A percentile compares a stretch with the other conserved stretches of the same genome.
These are phyloP conservation scores for Peromyscus eremicus DNA, from an alignment of 2,797 vertebrate genomes.

Conservation along the genomic window DNA sequence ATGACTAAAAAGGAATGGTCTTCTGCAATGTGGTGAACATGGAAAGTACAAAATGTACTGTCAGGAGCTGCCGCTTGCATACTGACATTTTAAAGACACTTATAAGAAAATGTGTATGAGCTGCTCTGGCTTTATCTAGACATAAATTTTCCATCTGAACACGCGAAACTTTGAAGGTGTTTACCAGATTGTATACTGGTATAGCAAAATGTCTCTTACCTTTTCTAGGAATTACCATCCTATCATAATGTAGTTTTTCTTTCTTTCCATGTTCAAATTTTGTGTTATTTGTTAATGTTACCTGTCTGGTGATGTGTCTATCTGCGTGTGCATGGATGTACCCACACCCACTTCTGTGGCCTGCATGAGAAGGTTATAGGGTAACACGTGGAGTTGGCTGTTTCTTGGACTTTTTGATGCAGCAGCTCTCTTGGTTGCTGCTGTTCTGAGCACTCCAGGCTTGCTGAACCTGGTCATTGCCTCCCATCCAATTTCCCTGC, in stretches of 20 bases:
- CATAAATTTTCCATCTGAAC: neutral
- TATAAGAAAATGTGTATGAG: constrained; percentile 21
- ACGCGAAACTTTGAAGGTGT: neutral
- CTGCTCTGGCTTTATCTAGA: constrained; percentile 14
- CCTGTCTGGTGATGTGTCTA: neutral
- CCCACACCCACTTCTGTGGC: too few species aligned
- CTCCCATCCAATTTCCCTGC: neutral
- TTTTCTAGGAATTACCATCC: constrained; percentile 29
- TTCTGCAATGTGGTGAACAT: constrained; percentile 60
- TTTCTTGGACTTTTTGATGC: neutral
- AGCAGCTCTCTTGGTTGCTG: neutral
- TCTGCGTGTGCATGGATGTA: neutral
- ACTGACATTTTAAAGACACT: neutral
- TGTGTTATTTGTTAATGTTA: neutral
- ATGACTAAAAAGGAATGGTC: constrained; percentile 54
- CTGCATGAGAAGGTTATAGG: neutral
- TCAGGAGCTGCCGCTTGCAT: constrained; percentile 54
- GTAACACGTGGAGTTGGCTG: too few species aligned
- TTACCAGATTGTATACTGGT: neutral
- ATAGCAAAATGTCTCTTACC: neutral
- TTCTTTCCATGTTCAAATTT: neutral
- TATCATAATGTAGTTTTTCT: neutral
- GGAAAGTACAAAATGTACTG: neutral
- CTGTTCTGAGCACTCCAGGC: neutral
- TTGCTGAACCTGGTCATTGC: neutral